Evolutionary conservation across 37 sponge, comb jelly and placozoan genomes (phyloP).

Genomic region (Diacarnus erythraeanus): DNA sequence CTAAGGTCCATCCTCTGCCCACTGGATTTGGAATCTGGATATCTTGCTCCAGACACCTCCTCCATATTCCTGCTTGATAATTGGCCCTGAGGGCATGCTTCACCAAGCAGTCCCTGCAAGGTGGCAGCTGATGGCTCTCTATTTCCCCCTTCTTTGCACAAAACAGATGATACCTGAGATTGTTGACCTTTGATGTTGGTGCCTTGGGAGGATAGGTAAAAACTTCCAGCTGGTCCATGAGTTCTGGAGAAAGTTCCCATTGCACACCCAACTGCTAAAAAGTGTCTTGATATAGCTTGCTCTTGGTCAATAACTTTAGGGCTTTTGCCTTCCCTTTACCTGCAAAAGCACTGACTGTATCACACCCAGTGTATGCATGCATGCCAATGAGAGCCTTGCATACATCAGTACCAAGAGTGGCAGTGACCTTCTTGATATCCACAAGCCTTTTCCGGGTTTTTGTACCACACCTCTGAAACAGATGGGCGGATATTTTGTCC

Average conservation of each 20-base stretch:
- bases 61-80: slow-evolving; percentile 21
- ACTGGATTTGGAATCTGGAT: slow-evolving; percentile 2
- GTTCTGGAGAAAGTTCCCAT: background rate
- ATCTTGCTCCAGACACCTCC: background rate
- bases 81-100: slow-evolving; percentile 2
- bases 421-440: background rate
- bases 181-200: background rate
- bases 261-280: background rate
- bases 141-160: slow-evolving; percentile 1
- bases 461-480: background rate
- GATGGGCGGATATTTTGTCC: background rate
- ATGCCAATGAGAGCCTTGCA: slow-evolving; percentile 10
- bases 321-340: slow-evolving; percentile 19
- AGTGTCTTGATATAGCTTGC: background rate
- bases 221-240: background rate
- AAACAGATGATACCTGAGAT: background rate
- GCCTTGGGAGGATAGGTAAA: background rate
- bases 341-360: slow-evolving; percentile 26
- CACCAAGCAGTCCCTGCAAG: background rate
- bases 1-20: slow-evolving; percentile 5
- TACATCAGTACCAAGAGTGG: background rate
- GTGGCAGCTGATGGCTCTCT: slow-evolving; percentile 20
- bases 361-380: slow-evolving; percentile 41
- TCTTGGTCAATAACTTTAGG: background rate
- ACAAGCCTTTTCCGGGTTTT: background rate